Evolutionary conservation across 1,140 invertebrate genomes (phyloP).

Genomic region (Apis laboriosa): DNA sequence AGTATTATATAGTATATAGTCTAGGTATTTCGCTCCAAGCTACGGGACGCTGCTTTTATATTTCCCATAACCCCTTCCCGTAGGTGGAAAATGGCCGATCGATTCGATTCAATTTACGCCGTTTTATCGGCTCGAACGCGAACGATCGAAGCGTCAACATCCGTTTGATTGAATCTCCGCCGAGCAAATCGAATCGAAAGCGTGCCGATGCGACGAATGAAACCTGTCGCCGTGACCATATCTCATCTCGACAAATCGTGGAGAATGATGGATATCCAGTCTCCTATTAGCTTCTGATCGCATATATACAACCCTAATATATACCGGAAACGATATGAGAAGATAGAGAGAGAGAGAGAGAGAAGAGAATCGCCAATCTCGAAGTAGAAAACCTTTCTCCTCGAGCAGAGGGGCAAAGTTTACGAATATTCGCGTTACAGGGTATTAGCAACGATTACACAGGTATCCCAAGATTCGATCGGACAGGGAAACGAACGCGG

Average conservation of each 20-base stretch:
- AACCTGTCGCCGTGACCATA: too few relatives aligned
- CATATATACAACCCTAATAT: too few relatives aligned
- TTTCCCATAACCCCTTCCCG: background rate
- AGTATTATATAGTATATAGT: too few relatives aligned
- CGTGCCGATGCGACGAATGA: too few relatives aligned
- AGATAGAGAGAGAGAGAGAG: too few relatives aligned
- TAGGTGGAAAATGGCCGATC: conserved; percentile 20
- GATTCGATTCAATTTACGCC: conserved; percentile 1
- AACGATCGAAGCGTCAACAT: conserved; percentile 23
- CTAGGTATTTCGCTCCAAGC: too few relatives aligned
- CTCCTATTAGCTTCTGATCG: too few relatives aligned
- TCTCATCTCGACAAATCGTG: too few relatives aligned
- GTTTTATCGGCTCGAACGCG: conserved; percentile 13
- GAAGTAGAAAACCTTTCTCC: too few relatives aligned
- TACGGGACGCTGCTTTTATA: background rate
- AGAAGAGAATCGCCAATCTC: too few relatives aligned
- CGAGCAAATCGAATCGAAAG: background rate
- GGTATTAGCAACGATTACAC: background rate
- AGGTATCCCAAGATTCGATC: background rate
- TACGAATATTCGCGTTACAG: background rate
- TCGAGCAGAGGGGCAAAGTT: background rate
- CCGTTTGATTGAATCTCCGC: background rate
- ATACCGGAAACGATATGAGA: too few relatives aligned
- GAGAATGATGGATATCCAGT: too few relatives aligned
- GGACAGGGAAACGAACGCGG: background rate